phyloP scores from a whole-genome alignment of 1,140 invertebrate genomes.

The Cydia pomonella region DNA sequence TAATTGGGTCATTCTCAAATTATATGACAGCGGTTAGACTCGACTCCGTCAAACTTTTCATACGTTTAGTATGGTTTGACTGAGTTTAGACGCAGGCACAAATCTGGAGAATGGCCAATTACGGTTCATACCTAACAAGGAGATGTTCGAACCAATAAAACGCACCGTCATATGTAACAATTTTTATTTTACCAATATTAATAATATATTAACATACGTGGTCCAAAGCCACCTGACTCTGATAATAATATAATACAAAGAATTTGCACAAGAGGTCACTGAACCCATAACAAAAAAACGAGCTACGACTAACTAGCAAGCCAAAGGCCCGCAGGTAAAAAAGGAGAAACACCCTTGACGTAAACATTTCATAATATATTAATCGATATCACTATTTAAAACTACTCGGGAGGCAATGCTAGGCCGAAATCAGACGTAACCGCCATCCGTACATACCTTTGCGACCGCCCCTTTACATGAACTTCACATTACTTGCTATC shows the following conservation, averaged over 20 bases:
- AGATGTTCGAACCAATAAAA: conserved; percentile 36
- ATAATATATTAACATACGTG: conserved; percentile 80
- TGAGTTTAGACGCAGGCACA: no score
- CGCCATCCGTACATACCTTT: not conserved
- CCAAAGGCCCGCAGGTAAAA: conserved; percentile 60
- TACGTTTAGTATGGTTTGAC: no score
- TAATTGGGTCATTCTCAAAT: no score
- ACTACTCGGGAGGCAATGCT: conserved; percentile 56
- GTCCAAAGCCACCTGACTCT: conserved; percentile 72
- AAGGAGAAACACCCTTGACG: conserved; percentile 56
- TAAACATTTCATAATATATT: conserved; percentile 70
- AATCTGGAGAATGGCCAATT: no score
- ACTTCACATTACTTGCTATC: conserved; percentile 37
- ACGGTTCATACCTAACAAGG: no score
- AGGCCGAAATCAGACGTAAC: conserved; percentile 8
- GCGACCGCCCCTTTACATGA: conserved; percentile 38
- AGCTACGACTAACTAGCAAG: conserved; percentile 55
- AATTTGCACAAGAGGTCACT: conserved; percentile 72
- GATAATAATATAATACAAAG: conserved; percentile 78
- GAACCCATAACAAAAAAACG: conserved; percentile 77
- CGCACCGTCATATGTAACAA: conserved; percentile 70
- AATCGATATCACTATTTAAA: conserved; percentile 53
- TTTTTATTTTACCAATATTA: conserved; percentile 80
- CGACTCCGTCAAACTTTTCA: no score
- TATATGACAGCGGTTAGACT: no score